Evolutionary conservation across 2,888 invertebrate species (phyloP).

Genomic region (Macrophya alboannulata): DNA sequence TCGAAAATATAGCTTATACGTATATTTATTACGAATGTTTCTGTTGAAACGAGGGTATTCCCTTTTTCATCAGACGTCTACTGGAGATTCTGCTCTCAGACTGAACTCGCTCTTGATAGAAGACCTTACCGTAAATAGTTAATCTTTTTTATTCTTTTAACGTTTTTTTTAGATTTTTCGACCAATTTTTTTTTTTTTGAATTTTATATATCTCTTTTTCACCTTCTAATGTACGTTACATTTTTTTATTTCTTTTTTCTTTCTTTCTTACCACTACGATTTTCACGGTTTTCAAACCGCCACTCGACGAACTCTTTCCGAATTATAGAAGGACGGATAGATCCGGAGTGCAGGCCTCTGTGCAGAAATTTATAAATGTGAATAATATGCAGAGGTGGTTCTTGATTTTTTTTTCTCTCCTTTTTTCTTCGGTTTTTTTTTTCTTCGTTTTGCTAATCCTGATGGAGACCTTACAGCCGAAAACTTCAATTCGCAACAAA

Average conservation of each 20-base stretch:
- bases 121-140: background rate
- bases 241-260: no score
- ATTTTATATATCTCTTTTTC: background rate
- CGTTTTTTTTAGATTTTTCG: no score
- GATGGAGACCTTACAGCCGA: no score
- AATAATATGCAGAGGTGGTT: background rate
- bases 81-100: background rate
- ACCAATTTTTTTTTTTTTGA: no score
- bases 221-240: slow-evolving; percentile 20
- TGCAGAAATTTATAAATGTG: slow-evolving; percentile 2
- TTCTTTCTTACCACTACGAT: slow-evolving; percentile 1
- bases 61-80: background rate
- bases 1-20: no score
- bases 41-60: background rate
- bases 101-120: background rate
- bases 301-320: slow-evolving; percentile 12
- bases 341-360: background rate
- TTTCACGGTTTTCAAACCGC: slow-evolving; percentile 21
- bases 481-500: no score
- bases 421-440: no score
- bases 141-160: background rate
- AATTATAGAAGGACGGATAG: slow-evolving; percentile 30
- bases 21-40: no score
- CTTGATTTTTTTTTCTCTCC: background rate
- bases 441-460: no score